A percentile compares a stretch with the other conserved stretches of the same genome.
phyloP scores from a whole-genome alignment of 2,797 vertebrate species.

The Morelia viridis region DNA sequence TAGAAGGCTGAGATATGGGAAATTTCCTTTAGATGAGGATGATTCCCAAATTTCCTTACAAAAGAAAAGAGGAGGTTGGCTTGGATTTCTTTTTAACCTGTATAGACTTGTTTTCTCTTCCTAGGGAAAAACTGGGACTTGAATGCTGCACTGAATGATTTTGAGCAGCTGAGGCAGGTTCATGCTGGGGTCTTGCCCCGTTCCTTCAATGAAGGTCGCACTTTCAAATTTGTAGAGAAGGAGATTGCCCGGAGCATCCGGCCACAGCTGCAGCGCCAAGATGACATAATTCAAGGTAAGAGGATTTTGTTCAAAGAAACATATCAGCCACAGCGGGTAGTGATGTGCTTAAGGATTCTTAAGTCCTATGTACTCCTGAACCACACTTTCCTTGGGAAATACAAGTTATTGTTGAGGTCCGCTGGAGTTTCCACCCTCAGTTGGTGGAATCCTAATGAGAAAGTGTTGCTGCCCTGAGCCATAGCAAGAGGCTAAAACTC shows the following conservation, averaged over 20 bases:
- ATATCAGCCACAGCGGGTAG: background rate
- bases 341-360: background rate
- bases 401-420: background rate
- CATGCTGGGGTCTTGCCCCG: slow-evolving; percentile 82
- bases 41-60: background rate
- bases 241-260: slow-evolving; percentile 75
- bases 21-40: background rate
- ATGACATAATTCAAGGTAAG: slow-evolving; percentile 90
- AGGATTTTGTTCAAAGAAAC: too few species aligned
- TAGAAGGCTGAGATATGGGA: background rate
- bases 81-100: background rate
- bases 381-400: background rate
- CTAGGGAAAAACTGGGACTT: slow-evolving; percentile 98
- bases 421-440: background rate
- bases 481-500: background rate
- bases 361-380: background rate
- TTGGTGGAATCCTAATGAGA: background rate
- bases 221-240: slow-evolving; percentile 74
- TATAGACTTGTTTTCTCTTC: background rate
- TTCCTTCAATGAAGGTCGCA: slow-evolving; percentile 71
- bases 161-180: slow-evolving; percentile 92
- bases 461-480: background rate
- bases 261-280: slow-evolving; percentile 87
- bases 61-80: background rate
- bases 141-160: slow-evolving; percentile 91